Base-by-base conservation (phyloP, 2,797 vertebrate species). In the Labeo calbasu region DNA sequence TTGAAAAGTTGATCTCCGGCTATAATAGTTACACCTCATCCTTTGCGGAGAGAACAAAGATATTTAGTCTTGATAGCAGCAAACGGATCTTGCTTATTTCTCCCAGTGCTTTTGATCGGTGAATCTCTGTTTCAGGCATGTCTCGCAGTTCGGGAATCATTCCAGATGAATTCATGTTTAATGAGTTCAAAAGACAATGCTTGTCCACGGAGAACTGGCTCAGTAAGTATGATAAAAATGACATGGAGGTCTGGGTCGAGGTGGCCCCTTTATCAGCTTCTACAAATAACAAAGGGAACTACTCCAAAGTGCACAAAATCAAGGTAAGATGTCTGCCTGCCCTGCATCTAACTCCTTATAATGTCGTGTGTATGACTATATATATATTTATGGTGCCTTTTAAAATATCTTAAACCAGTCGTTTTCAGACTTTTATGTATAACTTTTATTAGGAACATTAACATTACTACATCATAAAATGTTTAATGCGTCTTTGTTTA, bases 191-290 rank as follows among this genome's bases (percentile, higher is more conserved):
- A 84, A 88, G 65, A 3, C 94, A 95, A 84, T 96, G 96, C 83
- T 19, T 92, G 19, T 88, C 92, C 0, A 91, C 82, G 40, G 92
- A 93, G 1, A 92, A 93, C 50, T 96, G 96, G 95, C 7, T 32
- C 2, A 94, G 85, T 63, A 95, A 93, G 73, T 96, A 95, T 87
- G 88, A 91, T 32, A 93, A 89, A 0, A 53, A 88, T 0, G 94
- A 89, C 3, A 93, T 95, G 90, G 91, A 93, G 55, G 94, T 96
- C n/a, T 96, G 95, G 93, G 89, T 94, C 5, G 95, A 96, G 50
- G 84, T 85, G 1, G 8, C 88, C 0, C 43, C 91, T 12, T 2
- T 81, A n/a, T 36, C 78, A 0, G 73, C 76, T 0, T 89, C 85
- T 8, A 79, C 91, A 17, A 86, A 32, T 2, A 91, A 88, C 0